A percentile compares a stretch with the other conserved stretches of the same genome.
Evolutionary conservation across 2,113 vertebrate genomes (phyloP).

Genomic region (Saguinus midas): DNA sequence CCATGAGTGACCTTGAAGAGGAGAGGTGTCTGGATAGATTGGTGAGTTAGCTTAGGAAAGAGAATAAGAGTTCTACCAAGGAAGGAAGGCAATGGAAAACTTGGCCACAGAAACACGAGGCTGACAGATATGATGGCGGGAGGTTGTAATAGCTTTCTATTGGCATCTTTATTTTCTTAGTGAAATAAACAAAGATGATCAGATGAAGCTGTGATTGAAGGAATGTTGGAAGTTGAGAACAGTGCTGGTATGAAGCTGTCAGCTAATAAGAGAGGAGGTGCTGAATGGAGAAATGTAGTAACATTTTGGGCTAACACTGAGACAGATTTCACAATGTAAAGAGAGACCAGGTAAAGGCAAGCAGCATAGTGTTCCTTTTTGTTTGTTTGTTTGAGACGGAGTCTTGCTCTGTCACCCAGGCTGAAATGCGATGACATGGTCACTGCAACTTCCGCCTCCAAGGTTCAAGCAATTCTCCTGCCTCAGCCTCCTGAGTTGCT

Average conservation of each 20-base stretch:
- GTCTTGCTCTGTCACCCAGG: no score
- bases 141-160: not conserved
- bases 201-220: not conserved
- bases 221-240: not conserved
- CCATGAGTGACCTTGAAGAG: not conserved
- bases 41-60: fast-evolving
- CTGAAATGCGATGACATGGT: no score
- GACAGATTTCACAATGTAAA: not conserved
- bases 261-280: not conserved
- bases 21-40: not conserved
- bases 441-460: no score
- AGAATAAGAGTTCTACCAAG: not conserved
- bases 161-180: not conserved
- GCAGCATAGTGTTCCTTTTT: not conserved
- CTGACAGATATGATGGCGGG: not conserved
- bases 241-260: not conserved
- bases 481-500: no score
- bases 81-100: not conserved
- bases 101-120: not conserved
- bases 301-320: not conserved
- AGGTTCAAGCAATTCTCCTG: no score
- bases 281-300: not conserved
- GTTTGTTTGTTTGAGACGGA: no score
- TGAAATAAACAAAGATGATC: not conserved
- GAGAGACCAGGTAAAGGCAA: not conserved